Percentiles rank a stretch among this genome's conserved stretches.
Conservation (phyloP, 1,140 invertebrate genomes). For the Panagrolaimus sp. region DNA sequence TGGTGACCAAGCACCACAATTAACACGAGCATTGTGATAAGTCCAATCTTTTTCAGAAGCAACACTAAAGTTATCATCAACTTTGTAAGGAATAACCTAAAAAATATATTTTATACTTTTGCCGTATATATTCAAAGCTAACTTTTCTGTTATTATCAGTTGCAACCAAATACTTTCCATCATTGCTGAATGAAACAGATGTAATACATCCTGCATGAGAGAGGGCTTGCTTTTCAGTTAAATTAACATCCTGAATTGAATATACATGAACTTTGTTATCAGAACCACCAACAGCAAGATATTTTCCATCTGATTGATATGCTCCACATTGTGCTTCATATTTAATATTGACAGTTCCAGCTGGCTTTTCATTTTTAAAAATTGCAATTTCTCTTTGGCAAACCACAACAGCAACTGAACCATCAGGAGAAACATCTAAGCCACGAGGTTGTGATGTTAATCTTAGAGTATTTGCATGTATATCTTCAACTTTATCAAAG, state of each 20-base stretch:
- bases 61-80: conserved; percentile 39
- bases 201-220: conserved; percentile 65
- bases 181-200: conserved; percentile 80
- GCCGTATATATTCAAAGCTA: conserved; percentile 19
- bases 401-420: conserved; percentile 70
- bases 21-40: conserved; percentile 87
- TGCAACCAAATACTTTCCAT: conserved; percentile 79
- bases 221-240: not conserved
- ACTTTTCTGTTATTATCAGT: conserved; percentile 80
- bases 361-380: conserved; percentile 69
- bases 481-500: conserved; percentile 29
- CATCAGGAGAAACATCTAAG: conserved; percentile 66
- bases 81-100: conserved; percentile 48
- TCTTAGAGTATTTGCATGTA: conserved; percentile 64
- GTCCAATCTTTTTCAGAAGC: conserved; percentile 72
- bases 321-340: conserved; percentile 80
- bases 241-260: not conserved
- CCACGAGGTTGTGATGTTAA: conserved; percentile 80
- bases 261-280: conserved; percentile 7
- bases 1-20: conserved; percentile 83
- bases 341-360: conserved; percentile 69
- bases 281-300: conserved; percentile 72
- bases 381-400: conserved; percentile 77
- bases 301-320: conserved; percentile 63
- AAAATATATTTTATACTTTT: conserved; percentile 30